phyloP scores from a whole-genome alignment of 2,797 vertebrate genomes.

The Bryconaethiops microstoma region DNA sequence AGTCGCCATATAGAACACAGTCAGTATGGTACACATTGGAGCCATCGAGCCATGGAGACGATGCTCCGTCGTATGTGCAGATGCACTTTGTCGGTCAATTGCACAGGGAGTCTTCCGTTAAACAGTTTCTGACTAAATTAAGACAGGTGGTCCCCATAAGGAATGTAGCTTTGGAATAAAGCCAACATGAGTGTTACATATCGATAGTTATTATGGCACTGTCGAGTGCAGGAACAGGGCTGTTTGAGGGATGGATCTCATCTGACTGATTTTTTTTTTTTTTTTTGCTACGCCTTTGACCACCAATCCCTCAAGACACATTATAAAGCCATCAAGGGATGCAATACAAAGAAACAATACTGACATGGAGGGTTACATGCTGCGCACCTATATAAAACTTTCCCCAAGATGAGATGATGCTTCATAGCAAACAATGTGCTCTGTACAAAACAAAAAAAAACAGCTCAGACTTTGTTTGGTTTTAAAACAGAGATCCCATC shows the following conservation, averaged over 20 bases:
- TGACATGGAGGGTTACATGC: conserved; percentile 46
- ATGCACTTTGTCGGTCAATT: conserved; percentile 30
- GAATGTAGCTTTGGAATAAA: conserved; percentile 51
- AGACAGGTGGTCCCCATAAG: conserved; percentile 39
- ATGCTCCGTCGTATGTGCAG: conserved; percentile 28
- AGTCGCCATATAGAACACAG: conserved; percentile 61
- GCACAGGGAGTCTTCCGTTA: conserved; percentile 32
- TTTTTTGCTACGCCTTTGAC: conserved; percentile 30
- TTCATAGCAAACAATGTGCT: conserved; percentile 34
- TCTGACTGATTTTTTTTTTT: background rate
- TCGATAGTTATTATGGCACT: conserved; percentile 32
- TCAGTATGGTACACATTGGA: conserved; percentile 56
- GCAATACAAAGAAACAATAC: conserved; percentile 40
- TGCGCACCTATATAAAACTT: conserved; percentile 12
- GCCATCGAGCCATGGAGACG: conserved; percentile 32
- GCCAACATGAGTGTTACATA: conserved; percentile 26
- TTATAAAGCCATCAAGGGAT: conserved; percentile 33
- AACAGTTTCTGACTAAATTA: conserved; percentile 37
- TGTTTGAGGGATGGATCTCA: conserved; percentile 26
- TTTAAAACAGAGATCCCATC: conserved; percentile 21
- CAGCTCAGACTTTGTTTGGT: conserved; percentile 12
- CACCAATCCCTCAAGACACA: conserved; percentile 16
- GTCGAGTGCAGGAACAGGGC: conserved; percentile 29
- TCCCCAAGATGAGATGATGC: conserved; percentile 23
- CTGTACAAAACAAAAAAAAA: conserved; percentile 43